phyloP scores from a whole-genome alignment of 2,888 invertebrate genomes.

The Tenthredo notha region DNA sequence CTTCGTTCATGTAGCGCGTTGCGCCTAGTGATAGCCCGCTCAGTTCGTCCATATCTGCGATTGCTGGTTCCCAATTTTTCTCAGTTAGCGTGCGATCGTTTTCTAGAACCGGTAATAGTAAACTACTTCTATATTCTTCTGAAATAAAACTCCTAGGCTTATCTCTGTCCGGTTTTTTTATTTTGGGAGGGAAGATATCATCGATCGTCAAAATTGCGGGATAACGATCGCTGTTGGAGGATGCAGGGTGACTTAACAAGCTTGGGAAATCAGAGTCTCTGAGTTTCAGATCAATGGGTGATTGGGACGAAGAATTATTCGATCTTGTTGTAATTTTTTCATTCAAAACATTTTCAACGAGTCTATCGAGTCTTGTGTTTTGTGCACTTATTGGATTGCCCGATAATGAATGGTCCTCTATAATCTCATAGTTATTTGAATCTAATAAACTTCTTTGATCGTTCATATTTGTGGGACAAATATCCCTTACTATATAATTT shows the following conservation, averaged over 20 bases:
- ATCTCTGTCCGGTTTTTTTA: neutral
- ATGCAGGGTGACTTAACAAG: neutral
- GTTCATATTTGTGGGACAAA: slow-evolving; percentile 1
- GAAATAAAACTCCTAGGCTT: neutral
- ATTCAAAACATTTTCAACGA: neutral
- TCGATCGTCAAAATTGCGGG: neutral
- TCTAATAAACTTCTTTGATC: slow-evolving; percentile 4
- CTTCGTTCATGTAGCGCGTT: neutral
- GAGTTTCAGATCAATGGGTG: neutral
- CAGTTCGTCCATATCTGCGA: slow-evolving; percentile 27
- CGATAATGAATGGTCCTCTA: slow-evolving; percentile 10
- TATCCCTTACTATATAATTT: slow-evolving; percentile 44
- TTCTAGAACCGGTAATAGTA: neutral
- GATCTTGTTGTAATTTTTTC: neutral
- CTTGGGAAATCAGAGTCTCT: neutral
- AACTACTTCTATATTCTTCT: slow-evolving; percentile 27
- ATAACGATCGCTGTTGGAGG: neutral
- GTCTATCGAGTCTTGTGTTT: neutral
- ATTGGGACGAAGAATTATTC: neutral
- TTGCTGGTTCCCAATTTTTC: slow-evolving; percentile 10
- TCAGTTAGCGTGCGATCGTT: neutral
- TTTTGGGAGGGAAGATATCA: neutral
- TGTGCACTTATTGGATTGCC: neutral
- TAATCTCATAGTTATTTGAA: neutral
- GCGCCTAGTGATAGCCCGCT: neutral